A percentile compares a stretch with the other conserved stretches of the same genome.
Evolutionary conservation across 2,113 vertebrate species (phyloP).

Genomic region (Shinisaurus crocodilurus): DNA sequence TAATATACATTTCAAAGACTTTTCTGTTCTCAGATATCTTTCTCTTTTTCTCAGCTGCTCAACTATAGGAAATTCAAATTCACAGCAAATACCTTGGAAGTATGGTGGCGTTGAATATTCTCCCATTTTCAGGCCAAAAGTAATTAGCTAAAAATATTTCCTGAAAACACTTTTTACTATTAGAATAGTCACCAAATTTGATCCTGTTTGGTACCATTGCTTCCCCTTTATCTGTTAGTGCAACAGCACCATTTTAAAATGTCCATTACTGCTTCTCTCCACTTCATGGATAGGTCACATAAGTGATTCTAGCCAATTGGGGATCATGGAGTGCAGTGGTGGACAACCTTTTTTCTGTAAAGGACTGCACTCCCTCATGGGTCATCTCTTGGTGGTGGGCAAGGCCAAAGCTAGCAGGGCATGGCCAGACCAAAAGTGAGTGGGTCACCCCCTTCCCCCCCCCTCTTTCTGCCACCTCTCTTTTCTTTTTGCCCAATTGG

Average conservation of each 20-base stretch:
- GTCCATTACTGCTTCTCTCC: not conserved
- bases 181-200: not conserved
- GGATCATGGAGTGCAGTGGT: not conserved
- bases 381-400: too few relatives aligned
- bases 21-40: not conserved
- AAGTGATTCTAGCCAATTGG: not conserved
- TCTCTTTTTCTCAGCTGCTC: constrained; percentile 27
- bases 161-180: not conserved
- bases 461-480: too few relatives aligned
- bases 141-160: not conserved
- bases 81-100: not conserved
- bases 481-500: too few relatives aligned
- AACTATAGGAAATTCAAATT: constrained; percentile 33
- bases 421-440: too few relatives aligned
- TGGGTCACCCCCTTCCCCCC: too few relatives aligned
- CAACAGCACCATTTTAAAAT: too few relatives aligned
- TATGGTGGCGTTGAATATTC: not conserved
- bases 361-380: too few relatives aligned
- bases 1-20: constrained; percentile 3
- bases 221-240: not conserved
- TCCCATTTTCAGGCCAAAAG: not conserved
- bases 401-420: too few relatives aligned
- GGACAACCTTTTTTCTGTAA: too few relatives aligned
- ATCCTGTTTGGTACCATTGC: not conserved
- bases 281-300: not conserved